phyloP scores from a whole-genome alignment of 1,140 invertebrate species.

The Procambarus virginalis region DNA sequence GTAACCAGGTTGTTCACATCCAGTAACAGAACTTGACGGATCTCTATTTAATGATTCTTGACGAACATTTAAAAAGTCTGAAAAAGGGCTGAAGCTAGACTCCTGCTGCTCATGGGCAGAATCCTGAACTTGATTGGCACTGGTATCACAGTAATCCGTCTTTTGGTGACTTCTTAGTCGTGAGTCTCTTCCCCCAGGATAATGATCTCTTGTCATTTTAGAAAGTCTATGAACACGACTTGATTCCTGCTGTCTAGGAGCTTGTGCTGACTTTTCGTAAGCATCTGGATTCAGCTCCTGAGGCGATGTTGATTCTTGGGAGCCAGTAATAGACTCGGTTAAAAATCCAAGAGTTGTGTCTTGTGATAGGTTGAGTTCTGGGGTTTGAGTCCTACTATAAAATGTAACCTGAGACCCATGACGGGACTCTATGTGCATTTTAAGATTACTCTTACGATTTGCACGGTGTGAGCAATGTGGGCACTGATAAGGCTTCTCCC shows the following conservation, averaged over 20 bases:
- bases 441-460: conserved; percentile 59
- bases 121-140: neutral
- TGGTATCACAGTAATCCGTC: neutral
- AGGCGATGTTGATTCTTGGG: conserved; percentile 6
- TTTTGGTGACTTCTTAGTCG: conserved; percentile 1
- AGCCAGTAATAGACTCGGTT: conserved; percentile 18
- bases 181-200: neutral
- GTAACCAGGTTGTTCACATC: neutral
- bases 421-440: conserved; percentile 56
- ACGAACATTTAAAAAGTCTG: conserved; percentile 30
- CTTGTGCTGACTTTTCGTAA: neutral
- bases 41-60: neutral
- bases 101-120: neutral
- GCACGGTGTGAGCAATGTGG: conserved; percentile 58
- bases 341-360: conserved; percentile 33
- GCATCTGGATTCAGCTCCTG: neutral
- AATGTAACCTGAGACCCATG: conserved; percentile 50
- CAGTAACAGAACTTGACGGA: neutral
- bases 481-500: conserved; percentile 66
- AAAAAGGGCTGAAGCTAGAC: conserved; percentile 30
- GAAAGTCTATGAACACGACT: neutral
- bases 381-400: conserved; percentile 24
- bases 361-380: conserved; percentile 13
- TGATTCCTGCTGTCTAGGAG: neutral
- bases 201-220: conserved; percentile 18